phyloP scores from a whole-genome alignment of 2,797 vertebrate genomes.

The Anas georgica region DNA sequence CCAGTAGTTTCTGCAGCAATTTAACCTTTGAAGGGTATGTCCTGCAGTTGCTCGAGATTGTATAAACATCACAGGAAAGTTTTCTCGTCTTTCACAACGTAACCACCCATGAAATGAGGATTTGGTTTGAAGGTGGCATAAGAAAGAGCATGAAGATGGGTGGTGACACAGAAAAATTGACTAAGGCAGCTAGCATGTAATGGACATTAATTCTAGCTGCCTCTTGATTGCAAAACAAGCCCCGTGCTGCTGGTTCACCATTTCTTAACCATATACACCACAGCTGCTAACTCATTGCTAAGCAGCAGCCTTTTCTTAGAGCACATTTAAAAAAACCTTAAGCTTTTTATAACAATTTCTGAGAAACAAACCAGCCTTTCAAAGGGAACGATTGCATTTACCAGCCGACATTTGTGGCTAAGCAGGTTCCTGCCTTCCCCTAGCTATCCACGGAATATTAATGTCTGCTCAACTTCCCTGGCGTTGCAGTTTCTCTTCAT shows the following conservation, averaged over 20 bases:
- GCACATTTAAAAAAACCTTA: not conserved
- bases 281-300: not conserved
- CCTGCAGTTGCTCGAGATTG: conserved; percentile 60
- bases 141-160: conserved; percentile 44
- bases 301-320: not conserved
- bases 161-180: conserved; percentile 25
- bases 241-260: not conserved
- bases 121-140: conserved; percentile 36
- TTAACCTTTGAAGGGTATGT: conserved; percentile 74
- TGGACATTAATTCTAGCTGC: not conserved
- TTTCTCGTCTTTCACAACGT: conserved; percentile 63
- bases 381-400: not conserved
- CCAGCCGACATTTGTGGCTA: not conserved
- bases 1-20: conserved; percentile 67
- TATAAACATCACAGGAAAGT: conserved; percentile 66
- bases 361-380: not conserved
- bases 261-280: not conserved
- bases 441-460: not conserved
- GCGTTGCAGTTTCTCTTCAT: not conserved
- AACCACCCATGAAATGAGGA: conserved; percentile 66
- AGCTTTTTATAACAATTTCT: not conserved
- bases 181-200: conserved; percentile 9
- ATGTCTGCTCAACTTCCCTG: not conserved
- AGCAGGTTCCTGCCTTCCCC: not conserved
- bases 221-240: not conserved